Base-by-base conservation (phyloP, 2,113 vertebrate species). In the Andinoacara biseriatus region DNA sequence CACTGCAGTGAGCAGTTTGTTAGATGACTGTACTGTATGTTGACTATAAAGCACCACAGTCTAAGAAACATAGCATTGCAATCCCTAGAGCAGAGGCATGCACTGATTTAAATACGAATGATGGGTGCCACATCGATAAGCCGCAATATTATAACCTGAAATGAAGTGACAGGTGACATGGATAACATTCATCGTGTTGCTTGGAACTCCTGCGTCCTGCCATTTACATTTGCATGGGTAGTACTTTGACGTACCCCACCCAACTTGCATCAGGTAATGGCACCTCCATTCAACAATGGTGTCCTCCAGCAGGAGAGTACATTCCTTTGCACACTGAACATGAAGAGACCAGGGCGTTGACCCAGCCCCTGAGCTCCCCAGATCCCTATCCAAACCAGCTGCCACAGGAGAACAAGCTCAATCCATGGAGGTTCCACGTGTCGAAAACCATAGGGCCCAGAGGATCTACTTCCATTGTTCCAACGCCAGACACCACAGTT, bases 1-100 rank as follows among this genome's bases (percentile, higher is more conserved):
- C 56, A 38, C 76, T 89, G 85, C 87, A 81, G 89, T 65, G 40
- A 20, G 76, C 13, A 63, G 54, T 13, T 26, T 65, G 52, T 74
- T 56, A 58, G 35, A 59, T 77, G 67, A 79, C 22, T 54, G 29
- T 54, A 76, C 84, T 29, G 74, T 40, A 46, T 46, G 38, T 63
- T 76, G 38, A 52, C 76, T 60, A 76, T 7, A 26, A 43, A 46
- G 40, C 17, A 46, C 40, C 40, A 26, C 40, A 67, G 15, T 69
- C 17, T 5, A 69, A 29, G 43, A 46, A 43, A 65, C 38, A 7
- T 24, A 69, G 40, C 26, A 14, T 29, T 69, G 15, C 22, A 29
- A 20, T 49, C 24, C 24, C 24, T 29, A 72, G 65, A 52, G 43
- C 65, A 72, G 65, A 72, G 24, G 17, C 24, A 8, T 52, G 14